Percentiles rank a stretch among this genome's conserved stretches.
phyloP scores from a whole-genome alignment of 2,113 vertebrate species.

The Apeltes quadracus region DNA sequence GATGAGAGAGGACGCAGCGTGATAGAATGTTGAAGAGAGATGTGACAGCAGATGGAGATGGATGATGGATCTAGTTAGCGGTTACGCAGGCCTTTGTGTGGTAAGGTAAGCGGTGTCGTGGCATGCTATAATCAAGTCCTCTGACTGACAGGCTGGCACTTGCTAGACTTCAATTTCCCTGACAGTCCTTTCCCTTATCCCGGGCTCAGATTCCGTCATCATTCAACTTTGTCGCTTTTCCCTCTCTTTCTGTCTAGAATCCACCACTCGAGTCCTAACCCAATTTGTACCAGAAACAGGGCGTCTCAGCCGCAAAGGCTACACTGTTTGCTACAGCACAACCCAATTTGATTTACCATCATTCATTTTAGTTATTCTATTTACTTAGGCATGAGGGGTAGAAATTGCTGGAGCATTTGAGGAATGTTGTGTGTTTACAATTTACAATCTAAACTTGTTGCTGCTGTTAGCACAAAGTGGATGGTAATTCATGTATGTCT shows the following conservation, averaged over 20 bases:
- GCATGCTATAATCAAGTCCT: constrained; percentile 79
- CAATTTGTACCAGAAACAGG: constrained; percentile 6
- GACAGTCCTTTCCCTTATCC: constrained; percentile 55
- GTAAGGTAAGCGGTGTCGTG: constrained; percentile 30
- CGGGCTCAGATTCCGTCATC: constrained; percentile 28
- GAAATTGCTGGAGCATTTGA: constrained; percentile 44
- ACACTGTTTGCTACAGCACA: constrained; percentile 18
- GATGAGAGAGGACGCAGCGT: background rate
- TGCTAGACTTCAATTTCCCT: constrained; percentile 71
- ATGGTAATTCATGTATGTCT: constrained; percentile 58
- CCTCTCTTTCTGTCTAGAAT: constrained; percentile 3
- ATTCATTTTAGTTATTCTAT: constrained; percentile 49
- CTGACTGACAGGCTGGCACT: constrained; percentile 69
- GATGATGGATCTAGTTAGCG: constrained; percentile 51
- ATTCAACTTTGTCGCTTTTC: constrained; percentile 28
- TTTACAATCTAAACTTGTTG: constrained; percentile 53
- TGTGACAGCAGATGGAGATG: background rate
- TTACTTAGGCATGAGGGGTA: constrained; percentile 38
- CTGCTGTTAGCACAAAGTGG: constrained; percentile 41
- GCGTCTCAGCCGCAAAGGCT: constrained; percentile 34
- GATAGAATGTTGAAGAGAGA: background rate
- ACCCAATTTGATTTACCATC: constrained; percentile 61
- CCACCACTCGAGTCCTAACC: constrained; percentile 30
- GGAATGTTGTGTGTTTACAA: constrained; percentile 57
- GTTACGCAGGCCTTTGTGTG: constrained; percentile 42